phyloP scores from a whole-genome alignment of 2,888 invertebrate genomes.

The Tipula helvola region DNA sequence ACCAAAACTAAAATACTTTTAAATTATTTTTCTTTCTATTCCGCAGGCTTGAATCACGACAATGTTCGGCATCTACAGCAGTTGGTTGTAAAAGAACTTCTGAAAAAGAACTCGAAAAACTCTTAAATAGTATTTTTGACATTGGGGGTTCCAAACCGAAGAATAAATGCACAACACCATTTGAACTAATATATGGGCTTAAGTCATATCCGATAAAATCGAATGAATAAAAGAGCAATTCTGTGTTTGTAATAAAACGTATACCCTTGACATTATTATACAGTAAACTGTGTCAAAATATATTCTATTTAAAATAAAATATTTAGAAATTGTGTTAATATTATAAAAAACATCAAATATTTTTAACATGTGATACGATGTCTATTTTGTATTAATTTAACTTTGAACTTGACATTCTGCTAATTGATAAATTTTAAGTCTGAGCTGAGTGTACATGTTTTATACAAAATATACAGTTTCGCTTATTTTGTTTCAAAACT shows the following conservation, averaged over 20 bases:
- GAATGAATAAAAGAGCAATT: neutral
- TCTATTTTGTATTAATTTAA: neutral
- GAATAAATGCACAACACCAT: neutral
- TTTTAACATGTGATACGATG: neutral
- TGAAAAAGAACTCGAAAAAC: neutral
- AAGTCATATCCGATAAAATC: neutral
- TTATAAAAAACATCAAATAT: neutral
- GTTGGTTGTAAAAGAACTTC: neutral
- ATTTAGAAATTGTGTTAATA: neutral
- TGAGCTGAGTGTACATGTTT: neutral
- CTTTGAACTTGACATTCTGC: neutral
- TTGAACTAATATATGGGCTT: neutral
- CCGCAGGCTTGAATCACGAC: neutral
- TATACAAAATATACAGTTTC: neutral
- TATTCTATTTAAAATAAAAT: neutral
- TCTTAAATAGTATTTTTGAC: neutral
- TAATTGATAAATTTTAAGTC: neutral
- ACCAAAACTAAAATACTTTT: too few species aligned
- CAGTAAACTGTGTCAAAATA: neutral
- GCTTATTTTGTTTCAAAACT: neutral
- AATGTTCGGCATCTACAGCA: neutral
- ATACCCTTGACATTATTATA: neutral
- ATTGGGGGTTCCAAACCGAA: neutral
- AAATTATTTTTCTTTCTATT: neutral
- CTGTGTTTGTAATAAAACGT: neutral